Evolutionary conservation across 2,113 vertebrate species (phyloP), one percentile per base, ranked within the genome.

Genomic region (Oceanites oceanicus): DNA sequence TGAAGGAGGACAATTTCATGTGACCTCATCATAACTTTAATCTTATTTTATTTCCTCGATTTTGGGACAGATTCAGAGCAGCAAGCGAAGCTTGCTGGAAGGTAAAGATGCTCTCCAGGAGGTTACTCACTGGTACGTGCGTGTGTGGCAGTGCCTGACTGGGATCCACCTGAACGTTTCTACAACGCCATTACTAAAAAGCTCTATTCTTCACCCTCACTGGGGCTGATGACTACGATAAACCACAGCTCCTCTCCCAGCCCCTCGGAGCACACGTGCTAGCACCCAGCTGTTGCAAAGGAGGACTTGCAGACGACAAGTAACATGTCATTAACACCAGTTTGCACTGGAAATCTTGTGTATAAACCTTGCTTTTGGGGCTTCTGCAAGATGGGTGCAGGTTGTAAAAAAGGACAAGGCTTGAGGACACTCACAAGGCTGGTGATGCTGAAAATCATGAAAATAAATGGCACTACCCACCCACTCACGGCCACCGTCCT

Each of bases 81-180:
- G 21, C 8, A 50, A 8, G 38, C 6, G 34, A 52, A 36, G 29
- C 27, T 88, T 2, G 0, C 29, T 40, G 32, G 61, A 44, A 80
- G 32, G 32, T 18, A 5, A 73, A 50, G 82, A 34, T 9, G 66
- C 34, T 53, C 78, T 49, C 49, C 9, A 5, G 0, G 4, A 66
- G 65, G 52, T 13, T 42, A 38, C 56, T 17, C 6, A 0, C 2
- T 20, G 16, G 27, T 13, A 8, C 2, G 5, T 4, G 16, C 2
- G 0, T 9, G 20, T 1, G 19, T 3, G 3, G 42, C 58, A 29
- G 22, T 1, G 8, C 19, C 27, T 22, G 19, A 30, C 2, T 0
- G 4, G 47, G 53, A 61, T 42, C 30, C 18, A 66, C 12, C 47
- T 18, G 23, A 65, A 23, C 9, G 7, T 38, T 61, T 55, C 40